Evolutionary conservation across 2,113 vertebrate species (phyloP), one percentile per base, ranked within the genome.

Genomic region (Crotalus helleri): DNA sequence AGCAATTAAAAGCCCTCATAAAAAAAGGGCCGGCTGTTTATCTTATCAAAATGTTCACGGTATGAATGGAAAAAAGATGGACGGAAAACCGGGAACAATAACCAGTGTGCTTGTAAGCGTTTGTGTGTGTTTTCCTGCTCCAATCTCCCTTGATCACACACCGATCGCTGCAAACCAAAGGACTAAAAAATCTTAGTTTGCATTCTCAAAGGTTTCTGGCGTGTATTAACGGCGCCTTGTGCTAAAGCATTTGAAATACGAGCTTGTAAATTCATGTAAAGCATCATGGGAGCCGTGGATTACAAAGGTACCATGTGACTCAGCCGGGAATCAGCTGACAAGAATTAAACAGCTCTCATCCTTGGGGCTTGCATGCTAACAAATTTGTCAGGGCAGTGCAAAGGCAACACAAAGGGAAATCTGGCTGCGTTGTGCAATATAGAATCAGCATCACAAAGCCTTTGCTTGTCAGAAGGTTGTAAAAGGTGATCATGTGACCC

Each of bases 231-330:
- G 93, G 92, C 93, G 19, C 8, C 58, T 94, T 95, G 46, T 0
- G 57, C 92, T 85, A 44, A 57, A 94, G 88, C 85, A 26, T 95
- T 94, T 93, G 96, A 96, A 97, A 94, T 0, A 91, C 53, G 90
- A 96, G 74, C 93, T 39, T 91, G 64, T 55, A 19, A 69, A 85
- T 91, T 91, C 74, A 57, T 46, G 74, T 46, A 29, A 86, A 29
- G 51, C 24, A 39, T 81, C 33, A n/a, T 11, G 74, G 4, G 90
- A 55, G 74, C 26, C 46, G 10, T 87, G 91, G 29, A 19, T 61
- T 86, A 1, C 53, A 49, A 46, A 59, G 58, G 6, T 19, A 15
- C 55, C 39, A 85, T 10, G 90, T 58, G 23, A 58, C 53, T 44
- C 33, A 17, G 69, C 12, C 21, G 1, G 23, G n/a, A 44, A 55